These are phyloP conservation scores for Bovichtus diacanthus DNA, from an alignment of 2,797 vertebrate species.

Conservation along the genomic window DNA sequence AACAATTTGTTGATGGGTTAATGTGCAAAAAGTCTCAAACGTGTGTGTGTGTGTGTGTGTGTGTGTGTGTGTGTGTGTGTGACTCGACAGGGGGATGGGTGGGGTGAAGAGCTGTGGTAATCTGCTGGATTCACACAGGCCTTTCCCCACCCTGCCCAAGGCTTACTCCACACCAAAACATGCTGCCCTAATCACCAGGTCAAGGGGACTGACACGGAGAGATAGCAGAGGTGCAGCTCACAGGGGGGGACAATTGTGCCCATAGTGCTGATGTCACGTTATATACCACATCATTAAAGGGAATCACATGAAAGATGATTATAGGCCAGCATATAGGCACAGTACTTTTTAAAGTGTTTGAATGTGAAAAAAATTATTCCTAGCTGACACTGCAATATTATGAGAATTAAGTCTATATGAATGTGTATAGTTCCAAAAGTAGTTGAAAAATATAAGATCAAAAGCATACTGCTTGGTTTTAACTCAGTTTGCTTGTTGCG, in stretches of 20 bases:
- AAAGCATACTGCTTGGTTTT: not conserved
- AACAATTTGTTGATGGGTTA: not conserved
- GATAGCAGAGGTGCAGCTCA: slow-evolving; percentile 75
- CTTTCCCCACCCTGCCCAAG: slow-evolving; percentile 81
- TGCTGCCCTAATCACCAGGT: slow-evolving; percentile 74
- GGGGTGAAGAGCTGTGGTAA: slow-evolving; percentile 79
- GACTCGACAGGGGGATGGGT: slow-evolving; percentile 70
- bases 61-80: not conserved
- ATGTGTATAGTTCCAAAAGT: not conserved
- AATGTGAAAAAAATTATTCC: not conserved
- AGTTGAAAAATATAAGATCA: not conserved
- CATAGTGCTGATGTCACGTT: slow-evolving; percentile 40
- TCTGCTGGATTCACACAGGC: slow-evolving; percentile 85
- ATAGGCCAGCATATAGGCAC: not conserved
- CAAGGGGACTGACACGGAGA: slow-evolving; percentile 70
- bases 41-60: slow-evolving; percentile 19
- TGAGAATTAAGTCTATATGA: not conserved
- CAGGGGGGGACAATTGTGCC: slow-evolving; percentile 29
- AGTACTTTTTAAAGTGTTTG: not conserved
- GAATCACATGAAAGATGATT: slow-evolving; percentile 19
- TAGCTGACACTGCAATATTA: not conserved
- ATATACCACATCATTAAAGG: slow-evolving; percentile 29
- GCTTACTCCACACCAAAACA: slow-evolving; percentile 73
- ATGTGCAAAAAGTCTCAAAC: slow-evolving; percentile 3
- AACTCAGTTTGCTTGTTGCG: not conserved